These are phyloP conservation scores for Aphis gossypii DNA, from an alignment of 1,140 invertebrate species.

Conservation along the genomic window DNA sequence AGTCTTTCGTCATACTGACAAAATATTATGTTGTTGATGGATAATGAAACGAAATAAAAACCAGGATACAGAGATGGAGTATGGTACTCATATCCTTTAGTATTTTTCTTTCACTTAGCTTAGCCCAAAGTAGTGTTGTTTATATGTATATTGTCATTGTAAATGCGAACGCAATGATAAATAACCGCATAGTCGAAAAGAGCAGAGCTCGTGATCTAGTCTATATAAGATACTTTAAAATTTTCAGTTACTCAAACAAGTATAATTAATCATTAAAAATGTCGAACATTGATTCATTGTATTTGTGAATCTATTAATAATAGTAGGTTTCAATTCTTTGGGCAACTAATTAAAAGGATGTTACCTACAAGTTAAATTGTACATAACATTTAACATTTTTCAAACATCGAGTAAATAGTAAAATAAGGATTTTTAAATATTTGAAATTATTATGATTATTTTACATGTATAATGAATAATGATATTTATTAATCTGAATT, in stretches of 20 bases:
- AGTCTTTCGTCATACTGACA: not conserved
- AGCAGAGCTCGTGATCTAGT: not conserved
- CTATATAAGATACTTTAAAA: not conserved
- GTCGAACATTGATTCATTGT: not conserved
- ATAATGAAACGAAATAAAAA: not conserved
- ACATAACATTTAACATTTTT: not conserved
- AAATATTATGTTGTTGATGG: not conserved
- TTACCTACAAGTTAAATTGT: not conserved
- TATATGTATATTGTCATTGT: not conserved
- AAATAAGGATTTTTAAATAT: not conserved
- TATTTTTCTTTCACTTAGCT: not conserved
- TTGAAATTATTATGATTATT: not conserved
- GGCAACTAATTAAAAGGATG: not conserved
- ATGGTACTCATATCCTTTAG: not conserved
- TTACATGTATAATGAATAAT: not conserved
- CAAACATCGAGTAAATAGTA: not conserved
- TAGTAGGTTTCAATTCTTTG: not conserved
- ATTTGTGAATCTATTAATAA: not conserved
- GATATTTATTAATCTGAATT: not conserved
- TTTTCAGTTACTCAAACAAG: not conserved
- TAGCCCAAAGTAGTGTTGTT: not conserved
- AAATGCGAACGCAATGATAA: not conserved
- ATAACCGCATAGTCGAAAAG: not conserved
- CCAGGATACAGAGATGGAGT: not conserved
- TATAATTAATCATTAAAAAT: not conserved